Evolutionary conservation across 2,797 vertebrate genomes (phyloP).

Genomic region (Limnodromus scolopaceus): DNA sequence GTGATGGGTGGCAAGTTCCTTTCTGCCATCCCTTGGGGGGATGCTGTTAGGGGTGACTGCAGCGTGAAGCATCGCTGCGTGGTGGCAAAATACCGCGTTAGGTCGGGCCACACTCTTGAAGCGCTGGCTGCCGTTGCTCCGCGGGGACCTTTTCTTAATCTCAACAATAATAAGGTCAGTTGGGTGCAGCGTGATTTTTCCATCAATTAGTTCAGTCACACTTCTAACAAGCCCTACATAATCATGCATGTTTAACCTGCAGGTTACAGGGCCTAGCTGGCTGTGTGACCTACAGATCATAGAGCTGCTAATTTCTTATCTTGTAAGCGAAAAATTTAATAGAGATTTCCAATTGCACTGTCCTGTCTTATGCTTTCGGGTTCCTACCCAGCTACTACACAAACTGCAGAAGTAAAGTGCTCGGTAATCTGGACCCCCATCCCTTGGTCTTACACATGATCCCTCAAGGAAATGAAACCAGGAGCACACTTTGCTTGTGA

Average conservation of each 20-base stretch:
- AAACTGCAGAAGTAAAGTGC: neutral
- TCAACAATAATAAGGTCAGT: neutral
- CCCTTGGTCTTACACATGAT: neutral
- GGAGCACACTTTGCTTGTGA: neutral
- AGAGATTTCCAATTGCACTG: neutral
- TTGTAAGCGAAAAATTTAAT: neutral
- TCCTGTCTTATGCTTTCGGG: fast-evolving
- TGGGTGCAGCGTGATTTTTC: neutral
- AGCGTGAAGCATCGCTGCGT: neutral
- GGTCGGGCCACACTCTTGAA: neutral
- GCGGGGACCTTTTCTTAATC: neutral
- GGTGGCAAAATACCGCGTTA: neutral
- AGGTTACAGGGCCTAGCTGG: neutral
- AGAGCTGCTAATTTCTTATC: neutral
- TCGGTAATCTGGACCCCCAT: neutral
- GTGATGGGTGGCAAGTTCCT: neutral
- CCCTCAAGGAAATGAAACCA: neutral
- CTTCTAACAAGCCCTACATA: neutral
- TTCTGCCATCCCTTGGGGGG: neutral
- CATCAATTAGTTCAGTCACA: constrained; percentile 14
- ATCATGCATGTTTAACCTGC: constrained; percentile 36
- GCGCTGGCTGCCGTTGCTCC: neutral
- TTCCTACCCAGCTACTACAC: neutral
- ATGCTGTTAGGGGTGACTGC: neutral
- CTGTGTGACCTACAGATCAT: neutral